Base-by-base conservation (phyloP, 2,113 vertebrate species). In the Phyllopteryx taeniolatus region DNA sequence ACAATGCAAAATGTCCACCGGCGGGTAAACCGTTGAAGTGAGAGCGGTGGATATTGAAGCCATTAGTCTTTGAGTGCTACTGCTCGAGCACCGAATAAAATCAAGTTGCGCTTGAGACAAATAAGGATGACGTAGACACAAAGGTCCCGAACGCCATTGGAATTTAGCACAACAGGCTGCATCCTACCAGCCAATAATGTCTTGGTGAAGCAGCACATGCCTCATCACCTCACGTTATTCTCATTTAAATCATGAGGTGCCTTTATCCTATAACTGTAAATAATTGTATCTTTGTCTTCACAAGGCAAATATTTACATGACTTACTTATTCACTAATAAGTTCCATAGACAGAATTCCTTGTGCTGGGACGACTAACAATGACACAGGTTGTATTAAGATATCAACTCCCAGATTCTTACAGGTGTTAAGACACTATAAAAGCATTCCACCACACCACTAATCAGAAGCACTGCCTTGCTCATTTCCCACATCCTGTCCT, bases 1-100 rank as follows among this genome's bases (percentile, higher is more conserved):
- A 17, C n/a, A 12, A 10, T 42, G 11, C 20, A 13, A n/a, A 47
- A 44, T 44, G 59, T 70, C 60, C 49, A 5, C 10, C 73, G 47
- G 73, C 17, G 27, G 51, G n/a, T 20, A 8, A 33, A n/a, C 14
- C 31, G 15, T 11, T 17, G 14, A 15, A 31, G 13, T 31, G 44
- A 49, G 20, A 15, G 33, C 62, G 66, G 44, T 15, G 42, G 17
- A 73, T 82, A 79, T 80, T 82, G 61, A 35, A 66, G 64, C 65
- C 22, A 72, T 83, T 63, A 56, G 74, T 87, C 78, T 70, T 67
- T 49, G 73, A 80, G 76, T 73, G 56, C 6, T 14, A 57, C 14
- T 62, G 22, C 66, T 76, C 44, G 76, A 72, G 79, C 64, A 54
- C 46, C 33, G 3, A 59, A 72, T 79, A 59, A 70, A 78, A 76